phyloP scores from a whole-genome alignment of 2,888 invertebrate genomes.

The Cryptophagus acutangulus region DNA sequence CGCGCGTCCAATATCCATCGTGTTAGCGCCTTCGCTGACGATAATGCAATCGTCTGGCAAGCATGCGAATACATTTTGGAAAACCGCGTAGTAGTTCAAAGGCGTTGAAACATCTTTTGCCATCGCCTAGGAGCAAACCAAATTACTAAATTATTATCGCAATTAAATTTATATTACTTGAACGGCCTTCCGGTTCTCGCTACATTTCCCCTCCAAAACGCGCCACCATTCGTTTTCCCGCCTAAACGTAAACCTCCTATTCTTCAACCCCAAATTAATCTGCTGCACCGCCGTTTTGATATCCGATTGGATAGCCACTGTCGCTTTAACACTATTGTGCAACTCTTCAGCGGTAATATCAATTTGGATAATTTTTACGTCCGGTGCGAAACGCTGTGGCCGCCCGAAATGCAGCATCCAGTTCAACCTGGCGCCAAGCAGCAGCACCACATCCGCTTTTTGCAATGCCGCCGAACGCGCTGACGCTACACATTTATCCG shows the following conservation, averaged over 20 bases:
- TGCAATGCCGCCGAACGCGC: constrained; percentile 82
- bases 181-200: constrained; percentile 66
- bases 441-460: constrained; percentile 80
- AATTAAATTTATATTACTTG: constrained; percentile 49
- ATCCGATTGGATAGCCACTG: constrained; percentile 81
- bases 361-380: constrained; percentile 87
- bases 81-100: constrained; percentile 90
- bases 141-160: background rate
- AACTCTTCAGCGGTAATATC: constrained; percentile 88
- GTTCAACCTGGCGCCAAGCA: constrained; percentile 80
- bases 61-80: constrained; percentile 71
- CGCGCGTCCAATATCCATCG: constrained; percentile 96
- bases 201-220: constrained; percentile 62
- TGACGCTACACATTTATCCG: constrained; percentile 71
- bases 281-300: constrained; percentile 67
- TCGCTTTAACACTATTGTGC: constrained; percentile 79
- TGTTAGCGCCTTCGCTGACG: constrained; percentile 96
- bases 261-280: constrained; percentile 53
- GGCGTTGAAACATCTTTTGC: constrained; percentile 68
- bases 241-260: constrained; percentile 54
- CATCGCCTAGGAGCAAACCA: constrained; percentile 52
- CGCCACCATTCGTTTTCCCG: constrained; percentile 71
- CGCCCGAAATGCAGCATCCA: constrained; percentile 98
- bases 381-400: constrained; percentile 72
- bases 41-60: constrained; percentile 82